Conservation (phyloP, 2,113 vertebrate genomes). For the Callionymus lyra region DNA sequence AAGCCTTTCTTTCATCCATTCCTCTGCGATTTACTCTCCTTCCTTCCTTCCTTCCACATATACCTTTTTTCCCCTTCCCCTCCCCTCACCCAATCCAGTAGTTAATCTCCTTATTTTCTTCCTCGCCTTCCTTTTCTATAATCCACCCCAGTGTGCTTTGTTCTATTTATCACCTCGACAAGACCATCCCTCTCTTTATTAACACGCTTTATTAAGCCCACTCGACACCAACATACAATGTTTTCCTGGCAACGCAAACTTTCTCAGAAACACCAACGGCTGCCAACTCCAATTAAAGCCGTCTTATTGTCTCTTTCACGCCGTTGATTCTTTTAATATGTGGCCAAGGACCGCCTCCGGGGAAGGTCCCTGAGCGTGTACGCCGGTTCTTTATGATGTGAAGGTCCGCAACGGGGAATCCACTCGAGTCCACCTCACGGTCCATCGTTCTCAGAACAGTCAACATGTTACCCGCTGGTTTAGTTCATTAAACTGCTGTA, state of each 20-base stretch:
- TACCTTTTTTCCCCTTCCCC: constrained; percentile 14
- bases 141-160: constrained; percentile 33
- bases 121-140: constrained; percentile 12
- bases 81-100: constrained; percentile 15
- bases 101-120: constrained; percentile 30
- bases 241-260: background rate
- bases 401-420: no score
- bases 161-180: constrained; percentile 53
- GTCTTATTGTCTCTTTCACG: constrained; percentile 31
- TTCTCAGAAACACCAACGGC: no score
- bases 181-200: constrained; percentile 54
- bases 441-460: no score
- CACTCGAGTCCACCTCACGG: no score
- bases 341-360: constrained; percentile 26
- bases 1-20: constrained; percentile 18
- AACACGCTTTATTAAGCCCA: constrained; percentile 20
- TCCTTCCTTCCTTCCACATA: constrained; percentile 6
- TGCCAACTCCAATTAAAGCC: background rate
- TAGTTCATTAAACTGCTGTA: no score
- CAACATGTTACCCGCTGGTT: no score
- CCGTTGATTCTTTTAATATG: constrained; percentile 29
- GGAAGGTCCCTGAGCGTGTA: constrained; percentile 2
- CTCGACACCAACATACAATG: constrained; percentile 6
- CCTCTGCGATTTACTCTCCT: constrained; percentile 7
- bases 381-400: no score